Conservation (phyloP, 2,888 invertebrate species). For the Lathronympha strigana region DNA sequence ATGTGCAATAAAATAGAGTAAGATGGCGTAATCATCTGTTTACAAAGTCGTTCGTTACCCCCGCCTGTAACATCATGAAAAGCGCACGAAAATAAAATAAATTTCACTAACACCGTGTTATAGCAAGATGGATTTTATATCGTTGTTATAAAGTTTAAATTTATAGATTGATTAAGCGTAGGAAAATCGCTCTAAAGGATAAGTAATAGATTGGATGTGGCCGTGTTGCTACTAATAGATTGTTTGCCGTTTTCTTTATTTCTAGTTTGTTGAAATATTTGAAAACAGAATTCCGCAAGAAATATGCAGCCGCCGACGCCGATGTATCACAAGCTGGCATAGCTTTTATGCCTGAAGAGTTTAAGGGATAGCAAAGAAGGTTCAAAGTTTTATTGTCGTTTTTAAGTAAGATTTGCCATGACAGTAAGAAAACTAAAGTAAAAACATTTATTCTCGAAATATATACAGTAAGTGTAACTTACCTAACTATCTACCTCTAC, state of each 20-base stretch:
- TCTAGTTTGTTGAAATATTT: neutral
- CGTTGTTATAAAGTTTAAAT: constrained; percentile 1
- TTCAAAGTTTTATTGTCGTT: no score
- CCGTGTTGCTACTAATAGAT: constrained; percentile 10
- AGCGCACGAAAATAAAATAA: constrained; percentile 25
- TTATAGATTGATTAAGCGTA: neutral
- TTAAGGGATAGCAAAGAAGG: no score
- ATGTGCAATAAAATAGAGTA: constrained; percentile 6
- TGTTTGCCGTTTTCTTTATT: constrained; percentile 5
- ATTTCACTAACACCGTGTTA: neutral
- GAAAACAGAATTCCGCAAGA: neutral
- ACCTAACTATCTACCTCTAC: no score
- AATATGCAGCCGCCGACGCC: neutral
- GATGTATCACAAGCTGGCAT: no score
- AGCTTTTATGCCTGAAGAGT: no score
- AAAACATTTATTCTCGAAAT: no score
- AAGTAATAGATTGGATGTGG: neutral
- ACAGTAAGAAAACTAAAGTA: no score
- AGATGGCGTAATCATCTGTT: constrained; percentile 15
- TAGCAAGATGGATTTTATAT: neutral
- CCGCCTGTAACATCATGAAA: constrained; percentile 8
- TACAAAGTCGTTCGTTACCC: constrained; percentile 22
- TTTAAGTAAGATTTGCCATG: no score
- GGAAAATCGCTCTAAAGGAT: constrained; percentile 2
- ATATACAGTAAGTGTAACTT: no score